Base-by-base conservation (phyloP, 2,113 vertebrate genomes). In the Sclerurus mexicanus region DNA sequence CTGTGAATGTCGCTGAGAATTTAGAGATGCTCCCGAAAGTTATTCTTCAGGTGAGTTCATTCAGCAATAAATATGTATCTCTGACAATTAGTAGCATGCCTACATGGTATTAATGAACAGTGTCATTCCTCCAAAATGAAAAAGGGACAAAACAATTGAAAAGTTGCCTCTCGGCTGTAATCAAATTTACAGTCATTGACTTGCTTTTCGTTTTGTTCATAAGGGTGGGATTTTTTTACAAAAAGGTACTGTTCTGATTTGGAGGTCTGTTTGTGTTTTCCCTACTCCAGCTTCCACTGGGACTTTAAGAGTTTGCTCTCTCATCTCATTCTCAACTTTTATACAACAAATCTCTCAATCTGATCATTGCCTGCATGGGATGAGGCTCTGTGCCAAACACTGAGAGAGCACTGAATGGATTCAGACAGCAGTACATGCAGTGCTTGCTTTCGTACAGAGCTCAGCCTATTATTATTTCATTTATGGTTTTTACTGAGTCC, bases 1-100 rank as follows among this genome's bases (percentile, higher is more conserved):
- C 98, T 6, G 97, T 99, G 42, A 98, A 97, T 0, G 98, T 99
- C 39, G 98, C 98, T 10, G 99, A 99, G 97, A 99, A 99, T 96
- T 85, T 99, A 73, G 97, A 95, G 91, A 96, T 60, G 0, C 98
- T 99, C 12, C 99, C 99, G 0, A 98, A 97, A 77, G 98, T 98
- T 87, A 98, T 99, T 78, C 98, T 99, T 90, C 99, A 99, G 99
- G 99, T 99, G 74, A 95, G 99, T 97, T 52, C 47, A 16, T 52
- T 90, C 63, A 37, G 84, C 53, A 80, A 44, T 64, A 64, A 22
- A 58, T 27, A 31, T 1, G 2, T 39, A 5, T 44, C 40, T 85
- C 28, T 55, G 56, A 46, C 25, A 73, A 9, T 33, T 25, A 35
- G 9, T 30, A 22, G 4, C 37, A 11, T 62, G n/a, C 25, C 39